phyloP scores from a whole-genome alignment of 2,888 invertebrate genomes.

The Cephus runcator region DNA sequence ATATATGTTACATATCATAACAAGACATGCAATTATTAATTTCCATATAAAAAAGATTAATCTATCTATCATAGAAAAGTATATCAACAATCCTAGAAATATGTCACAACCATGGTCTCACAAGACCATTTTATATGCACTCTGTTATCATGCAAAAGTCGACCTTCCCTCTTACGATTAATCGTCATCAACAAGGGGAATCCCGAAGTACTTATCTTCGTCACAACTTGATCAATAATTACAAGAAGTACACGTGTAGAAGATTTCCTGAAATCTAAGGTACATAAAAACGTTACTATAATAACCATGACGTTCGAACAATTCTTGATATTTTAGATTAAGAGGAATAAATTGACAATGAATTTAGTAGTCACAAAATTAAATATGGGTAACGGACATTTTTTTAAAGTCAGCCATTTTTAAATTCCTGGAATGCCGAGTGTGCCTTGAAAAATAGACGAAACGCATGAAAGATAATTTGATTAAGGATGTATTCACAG shows the following conservation, averaged over 20 bases:
- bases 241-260: not conserved
- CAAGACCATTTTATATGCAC: not conserved
- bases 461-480: not conserved
- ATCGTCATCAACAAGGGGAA: not conserved
- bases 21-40: not conserved
- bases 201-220: not conserved
- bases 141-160: not conserved
- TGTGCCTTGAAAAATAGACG: not conserved
- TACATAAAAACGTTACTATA: not conserved
- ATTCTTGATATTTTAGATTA: not conserved
- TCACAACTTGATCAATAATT: not conserved
- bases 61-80: too few relatives aligned
- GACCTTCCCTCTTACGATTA: not conserved
- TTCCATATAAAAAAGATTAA: not conserved
- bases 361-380: not conserved
- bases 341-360: not conserved
- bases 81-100: not conserved
- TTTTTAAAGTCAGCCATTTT: not conserved
- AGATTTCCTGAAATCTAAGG: not conserved
- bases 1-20: not conserved
- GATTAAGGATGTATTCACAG: not conserved
- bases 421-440: not conserved
- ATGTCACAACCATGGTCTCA: not conserved
- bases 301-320: too few relatives aligned
- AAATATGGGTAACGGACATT: not conserved